Evolutionary conservation across 2,797 vertebrate genomes (phyloP), one percentile per base, ranked within the genome.

Genomic region (Spondyliosoma cantharus): DNA sequence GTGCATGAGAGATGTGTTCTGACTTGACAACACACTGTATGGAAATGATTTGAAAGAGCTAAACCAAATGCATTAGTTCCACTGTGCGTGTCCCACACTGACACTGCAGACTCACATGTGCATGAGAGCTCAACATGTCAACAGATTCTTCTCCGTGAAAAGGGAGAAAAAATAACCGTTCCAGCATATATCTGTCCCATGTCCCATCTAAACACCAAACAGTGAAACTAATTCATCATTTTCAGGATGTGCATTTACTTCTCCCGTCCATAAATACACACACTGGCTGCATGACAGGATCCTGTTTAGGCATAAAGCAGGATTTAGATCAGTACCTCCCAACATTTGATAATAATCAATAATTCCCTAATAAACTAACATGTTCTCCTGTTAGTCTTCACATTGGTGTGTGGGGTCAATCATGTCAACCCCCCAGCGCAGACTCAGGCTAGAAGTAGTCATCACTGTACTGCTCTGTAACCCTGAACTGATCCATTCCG

Each of bases 11-110:
- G 65, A 83, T 86, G 79, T 74, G 59, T 87, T 86, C 76, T 87
- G 69, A 85, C 57, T 77, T 87, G 80, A 90, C 82, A 80, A 81
- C 82, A 70, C 75, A n/a, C 63, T 57, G 85, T 65, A 85, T 90
- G 91, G 91, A 92, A 94, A 91, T 91, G 59, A 80, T 92, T 91
- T 89, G 90, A 91, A 89, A 87, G 52, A 80, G 80, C 86, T 85
- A 74, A 79, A 87, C 84, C 64, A 71, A 94, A 93, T 71, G 42
- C 80, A 93, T 93, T 93, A 66, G 92, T 93, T 94, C 89, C 88
- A 86, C 86, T 90, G 86, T 86, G 90, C 86, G 14, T 32, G 80
- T 89, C 87, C 80, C 60, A 27, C 27, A 46, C 70, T 81, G 73
- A 80, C 14, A 27, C 72, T 86, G 80, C 58, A 74, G 82, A 62